A percentile compares a stretch with the other conserved stretches of the same genome.
Conservation (phyloP, 2,888 invertebrate genomes). For the Oeneis ivallda region DNA sequence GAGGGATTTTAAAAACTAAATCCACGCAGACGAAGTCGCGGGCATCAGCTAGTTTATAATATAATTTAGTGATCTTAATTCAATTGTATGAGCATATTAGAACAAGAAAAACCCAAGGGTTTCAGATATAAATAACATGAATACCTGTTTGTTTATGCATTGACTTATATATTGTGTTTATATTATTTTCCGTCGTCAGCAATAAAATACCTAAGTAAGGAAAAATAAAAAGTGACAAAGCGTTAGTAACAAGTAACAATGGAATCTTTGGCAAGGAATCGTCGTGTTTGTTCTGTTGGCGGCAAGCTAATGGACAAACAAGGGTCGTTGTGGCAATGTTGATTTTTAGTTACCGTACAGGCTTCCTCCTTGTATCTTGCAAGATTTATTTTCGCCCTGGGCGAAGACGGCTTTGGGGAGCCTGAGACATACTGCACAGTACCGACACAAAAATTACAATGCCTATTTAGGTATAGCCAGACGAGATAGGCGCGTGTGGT, state of each 20-base stretch:
- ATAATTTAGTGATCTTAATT: too few relatives aligned
- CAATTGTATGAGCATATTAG: too few relatives aligned
- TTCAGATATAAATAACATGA: too few relatives aligned
- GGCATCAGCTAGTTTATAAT: too few relatives aligned
- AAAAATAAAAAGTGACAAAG: constrained; percentile 39
- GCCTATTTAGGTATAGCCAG: too few relatives aligned
- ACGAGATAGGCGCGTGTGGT: too few relatives aligned
- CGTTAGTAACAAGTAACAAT: constrained; percentile 43
- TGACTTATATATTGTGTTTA: not conserved
- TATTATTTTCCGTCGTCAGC: constrained; percentile 9
- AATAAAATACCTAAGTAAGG: constrained; percentile 12
- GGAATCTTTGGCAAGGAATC: constrained; percentile 46
- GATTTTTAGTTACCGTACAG: constrained; percentile 73
- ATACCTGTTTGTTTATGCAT: too few relatives aligned
- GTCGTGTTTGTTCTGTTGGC: constrained; percentile 66
- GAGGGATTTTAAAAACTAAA: too few relatives aligned
- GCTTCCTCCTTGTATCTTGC: constrained; percentile 65
- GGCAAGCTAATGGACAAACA: constrained; percentile 79
- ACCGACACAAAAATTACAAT: not conserved
- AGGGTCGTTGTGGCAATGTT: constrained; percentile 67
- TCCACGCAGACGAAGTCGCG: too few relatives aligned
- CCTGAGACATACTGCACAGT: constrained; percentile 13
- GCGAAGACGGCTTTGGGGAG: constrained; percentile 39
- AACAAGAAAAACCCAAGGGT: too few relatives aligned
- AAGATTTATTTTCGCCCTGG: constrained; percentile 68